Conservation (phyloP, 2,888 invertebrate genomes). For the Coelinius sp. region DNA sequence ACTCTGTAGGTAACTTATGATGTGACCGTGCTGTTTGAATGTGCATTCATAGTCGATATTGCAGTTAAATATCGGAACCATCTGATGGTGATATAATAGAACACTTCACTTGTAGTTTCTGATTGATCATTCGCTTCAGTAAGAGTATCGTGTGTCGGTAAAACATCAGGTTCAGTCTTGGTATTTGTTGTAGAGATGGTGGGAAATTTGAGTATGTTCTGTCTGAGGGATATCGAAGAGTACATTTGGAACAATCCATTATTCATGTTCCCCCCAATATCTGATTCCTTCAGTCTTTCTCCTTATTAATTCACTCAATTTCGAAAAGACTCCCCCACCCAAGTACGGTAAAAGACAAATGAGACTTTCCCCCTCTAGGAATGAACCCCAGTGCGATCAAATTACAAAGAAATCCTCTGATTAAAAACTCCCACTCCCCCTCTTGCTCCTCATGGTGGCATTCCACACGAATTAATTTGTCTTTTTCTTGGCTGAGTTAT, state of each 20-base stretch:
- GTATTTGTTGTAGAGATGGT: no score
- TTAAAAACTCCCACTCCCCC: neutral
- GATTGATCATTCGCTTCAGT: no score
- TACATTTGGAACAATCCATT: neutral
- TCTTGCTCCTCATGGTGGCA: neutral
- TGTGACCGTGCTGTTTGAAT: no score
- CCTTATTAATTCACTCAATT: neutral
- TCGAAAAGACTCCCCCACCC: neutral
- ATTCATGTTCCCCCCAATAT: neutral
- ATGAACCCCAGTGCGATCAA: neutral
- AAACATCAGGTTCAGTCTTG: no score
- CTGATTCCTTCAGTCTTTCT: neutral
- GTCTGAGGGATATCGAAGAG: neutral
- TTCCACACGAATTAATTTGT: neutral
- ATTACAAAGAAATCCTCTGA: slow-evolving; percentile 2
- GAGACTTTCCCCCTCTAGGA: neutral
- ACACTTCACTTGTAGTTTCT: no score
- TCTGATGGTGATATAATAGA: no score
- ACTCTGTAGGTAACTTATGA: no score
- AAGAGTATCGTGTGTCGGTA: no score
- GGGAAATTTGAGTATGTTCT: neutral
- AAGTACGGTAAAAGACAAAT: neutral
- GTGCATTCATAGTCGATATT: no score
- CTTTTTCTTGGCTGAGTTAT: neutral
- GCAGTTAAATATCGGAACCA: no score